These are phyloP conservation scores for Benitochromis conjunctus DNA, from an alignment of 2,113 vertebrate genomes.

Conservation along the genomic window DNA sequence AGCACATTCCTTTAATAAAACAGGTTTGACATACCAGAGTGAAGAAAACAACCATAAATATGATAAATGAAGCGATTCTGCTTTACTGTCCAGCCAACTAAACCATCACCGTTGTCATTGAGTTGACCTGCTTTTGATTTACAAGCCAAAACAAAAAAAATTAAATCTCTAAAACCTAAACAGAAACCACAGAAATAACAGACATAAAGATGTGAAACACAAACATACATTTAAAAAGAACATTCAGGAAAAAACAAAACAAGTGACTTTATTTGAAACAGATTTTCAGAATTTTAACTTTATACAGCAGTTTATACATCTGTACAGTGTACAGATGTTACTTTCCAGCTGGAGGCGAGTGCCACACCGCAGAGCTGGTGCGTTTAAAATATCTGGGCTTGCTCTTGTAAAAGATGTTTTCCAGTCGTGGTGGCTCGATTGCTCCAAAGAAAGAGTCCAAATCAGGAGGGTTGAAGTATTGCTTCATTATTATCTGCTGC, in stretches of 20 bases:
- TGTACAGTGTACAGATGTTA: constrained; percentile 19
- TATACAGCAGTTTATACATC: constrained; percentile 25
- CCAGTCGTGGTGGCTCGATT: constrained; percentile 78
- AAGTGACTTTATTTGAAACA: constrained; percentile 41
- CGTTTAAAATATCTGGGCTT: constrained; percentile 94
- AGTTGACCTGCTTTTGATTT: neutral
- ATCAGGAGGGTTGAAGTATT: constrained; percentile 84
- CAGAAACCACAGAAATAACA: neutral
- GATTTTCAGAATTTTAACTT: neutral
- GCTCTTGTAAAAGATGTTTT: constrained; percentile 88
- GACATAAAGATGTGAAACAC: neutral
- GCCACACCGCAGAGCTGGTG: constrained; percentile 94
- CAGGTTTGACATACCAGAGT: neutral
- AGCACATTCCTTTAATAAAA: neutral
- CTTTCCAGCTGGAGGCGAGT: constrained; percentile 77
- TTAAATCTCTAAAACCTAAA: neutral
- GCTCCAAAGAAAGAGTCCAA: constrained; percentile 75
- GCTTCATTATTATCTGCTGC: constrained; percentile 78
- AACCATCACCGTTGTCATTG: neutral
- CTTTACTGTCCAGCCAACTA: neutral
- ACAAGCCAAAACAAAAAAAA: neutral
- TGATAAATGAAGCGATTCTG: neutral
- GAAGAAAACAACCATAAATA: neutral
- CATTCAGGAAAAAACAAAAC: neutral
- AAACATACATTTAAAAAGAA: neutral